Conservation (phyloP, 2,797 vertebrate genomes). For the Sylvia borin region DNA sequence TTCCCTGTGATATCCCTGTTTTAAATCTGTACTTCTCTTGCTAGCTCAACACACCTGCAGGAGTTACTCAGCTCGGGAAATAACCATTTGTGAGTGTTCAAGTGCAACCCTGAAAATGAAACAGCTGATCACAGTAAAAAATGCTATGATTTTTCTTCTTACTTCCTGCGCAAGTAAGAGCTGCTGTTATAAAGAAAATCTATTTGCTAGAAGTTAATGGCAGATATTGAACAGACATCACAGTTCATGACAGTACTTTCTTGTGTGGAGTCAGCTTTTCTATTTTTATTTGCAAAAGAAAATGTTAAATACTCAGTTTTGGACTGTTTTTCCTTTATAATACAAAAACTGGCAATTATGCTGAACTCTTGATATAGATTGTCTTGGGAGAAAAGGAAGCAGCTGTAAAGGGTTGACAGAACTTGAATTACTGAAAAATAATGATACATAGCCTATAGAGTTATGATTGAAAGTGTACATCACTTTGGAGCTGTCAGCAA, state of each 20-base stretch:
- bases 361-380: conserved; percentile 25
- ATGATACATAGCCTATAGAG: not conserved
- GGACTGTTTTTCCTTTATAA: conserved; percentile 32
- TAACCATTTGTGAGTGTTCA: not conserved
- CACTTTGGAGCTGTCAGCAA: conserved; percentile 1
- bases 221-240: not conserved
- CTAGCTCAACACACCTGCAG: not conserved
- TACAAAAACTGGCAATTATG: conserved; percentile 39
- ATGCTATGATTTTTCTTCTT: not conserved
- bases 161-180: not conserved
- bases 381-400: not conserved
- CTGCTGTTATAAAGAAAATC: not conserved
- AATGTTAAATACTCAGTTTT: conserved; percentile 34
- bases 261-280: not conserved
- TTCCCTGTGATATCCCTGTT: not conserved
- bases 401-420: not conserved
- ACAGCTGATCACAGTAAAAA: not conserved
- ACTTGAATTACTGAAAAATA: conserved; percentile 49
- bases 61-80: not conserved
- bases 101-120: not conserved
- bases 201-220: not conserved
- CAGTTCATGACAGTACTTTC: not conserved
- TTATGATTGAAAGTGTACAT: not conserved
- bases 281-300: not conserved
- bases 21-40: not conserved